These are phyloP conservation scores for Epsilonema sp. DNA, from an alignment of 2,888 invertebrate genomes.

Conservation along the genomic window DNA sequence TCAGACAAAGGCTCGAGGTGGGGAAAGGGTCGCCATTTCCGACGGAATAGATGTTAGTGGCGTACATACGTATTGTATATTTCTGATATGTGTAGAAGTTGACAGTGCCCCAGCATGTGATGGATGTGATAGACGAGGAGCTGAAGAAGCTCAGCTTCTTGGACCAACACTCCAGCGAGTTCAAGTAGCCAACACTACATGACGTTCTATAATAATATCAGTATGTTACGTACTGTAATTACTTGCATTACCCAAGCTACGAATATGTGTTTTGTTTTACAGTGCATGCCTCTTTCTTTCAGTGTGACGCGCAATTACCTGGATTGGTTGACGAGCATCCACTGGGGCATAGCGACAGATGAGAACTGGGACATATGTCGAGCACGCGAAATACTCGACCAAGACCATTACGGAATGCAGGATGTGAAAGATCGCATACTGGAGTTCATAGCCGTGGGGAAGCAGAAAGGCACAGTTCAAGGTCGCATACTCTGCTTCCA, in stretches of 20 bases:
- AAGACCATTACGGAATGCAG: slow-evolving; percentile 98
- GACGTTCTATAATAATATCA: not conserved
- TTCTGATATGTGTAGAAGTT: slow-evolving; percentile 44
- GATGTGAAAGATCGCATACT: slow-evolving; percentile 92
- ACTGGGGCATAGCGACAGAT: slow-evolving; percentile 80
- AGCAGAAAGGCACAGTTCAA: slow-evolving; percentile 66
- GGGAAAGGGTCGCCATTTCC: no score
- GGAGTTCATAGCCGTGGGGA: slow-evolving; percentile 96
- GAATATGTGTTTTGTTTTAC: no score
- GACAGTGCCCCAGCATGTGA: slow-evolving; percentile 62
- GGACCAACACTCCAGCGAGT: slow-evolving; percentile 95
- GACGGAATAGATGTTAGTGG: slow-evolving; percentile 2
- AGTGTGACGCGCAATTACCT: slow-evolving; percentile 95
- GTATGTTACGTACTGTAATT: no score
- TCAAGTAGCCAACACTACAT: slow-evolving; percentile 60
- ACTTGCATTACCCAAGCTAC: no score
- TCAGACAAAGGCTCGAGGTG: slow-evolving; percentile 62
- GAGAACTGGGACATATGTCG: slow-evolving; percentile 64
- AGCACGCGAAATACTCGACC: slow-evolving; percentile 52
- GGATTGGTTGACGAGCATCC: slow-evolving; percentile 93
- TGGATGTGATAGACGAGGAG: slow-evolving; percentile 89
- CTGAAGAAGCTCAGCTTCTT: slow-evolving; percentile 76
- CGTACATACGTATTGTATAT: not conserved
- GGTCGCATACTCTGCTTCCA: slow-evolving; percentile 98
- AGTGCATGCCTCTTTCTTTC: slow-evolving; percentile 19